phyloP scores from a whole-genome alignment of 2,888 invertebrate species.

The Diarsia mendica region DNA sequence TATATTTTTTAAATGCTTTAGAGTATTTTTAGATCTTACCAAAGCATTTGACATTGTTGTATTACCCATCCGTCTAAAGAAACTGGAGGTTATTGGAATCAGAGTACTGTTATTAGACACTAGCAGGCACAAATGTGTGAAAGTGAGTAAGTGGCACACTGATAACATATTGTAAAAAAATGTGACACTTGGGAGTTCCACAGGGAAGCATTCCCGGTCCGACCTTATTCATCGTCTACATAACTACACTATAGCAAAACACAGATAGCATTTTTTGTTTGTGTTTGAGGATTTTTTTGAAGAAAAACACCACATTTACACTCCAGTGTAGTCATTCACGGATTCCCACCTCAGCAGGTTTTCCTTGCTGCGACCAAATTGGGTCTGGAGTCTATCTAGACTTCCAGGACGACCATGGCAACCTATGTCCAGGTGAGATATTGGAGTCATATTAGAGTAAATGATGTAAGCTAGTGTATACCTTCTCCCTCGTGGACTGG shows the following conservation, averaged over 20 bases:
- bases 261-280: neutral
- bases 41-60: neutral
- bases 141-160: neutral
- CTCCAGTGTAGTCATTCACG: no score
- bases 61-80: neutral
- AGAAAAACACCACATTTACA: no score
- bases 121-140: neutral
- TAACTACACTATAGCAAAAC: neutral
- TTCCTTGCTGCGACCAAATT: no score
- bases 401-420: no score
- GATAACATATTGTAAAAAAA: neutral
- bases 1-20: no score
- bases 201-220: constrained; percentile 6
- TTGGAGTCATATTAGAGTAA: no score
- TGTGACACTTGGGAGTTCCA: neutral
- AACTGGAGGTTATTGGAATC: neutral
- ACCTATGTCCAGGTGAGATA: no score
- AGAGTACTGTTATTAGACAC: neutral
- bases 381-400: no score
- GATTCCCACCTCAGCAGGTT: no score
- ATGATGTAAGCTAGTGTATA: constrained; percentile 64
- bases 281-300: no score
- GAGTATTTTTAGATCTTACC: neutral
- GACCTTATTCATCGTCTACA: constrained; percentile 2
- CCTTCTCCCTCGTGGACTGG: constrained; percentile 94